Base-by-base conservation (phyloP, 64 coral and sea anemone species). In the Hydrozoanthus tunicans region DNA sequence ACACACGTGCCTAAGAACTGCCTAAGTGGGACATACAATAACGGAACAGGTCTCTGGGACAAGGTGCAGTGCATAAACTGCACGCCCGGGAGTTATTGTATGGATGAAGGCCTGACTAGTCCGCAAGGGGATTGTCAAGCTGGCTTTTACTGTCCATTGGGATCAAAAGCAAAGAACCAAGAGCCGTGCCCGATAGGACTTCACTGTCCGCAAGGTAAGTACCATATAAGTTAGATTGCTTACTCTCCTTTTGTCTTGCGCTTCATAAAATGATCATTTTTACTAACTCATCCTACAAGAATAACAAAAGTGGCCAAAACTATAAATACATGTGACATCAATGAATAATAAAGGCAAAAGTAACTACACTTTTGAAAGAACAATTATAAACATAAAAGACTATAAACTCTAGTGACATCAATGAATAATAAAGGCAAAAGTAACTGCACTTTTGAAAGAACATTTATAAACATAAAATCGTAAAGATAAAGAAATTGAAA, bases 71-170 rank as follows among this genome's bases (percentile, higher is more conserved):
- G 97, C 69, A 84, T 10, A 3, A 96, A 95, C 20, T 99, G 97
- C 84, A 95, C 97, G 0, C 91, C 97, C 65, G 97, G 97, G 4
- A 90, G 53, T 61, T 99, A 82, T 70, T 99, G 97, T 58, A 90
- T 79, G 58, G 90, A 91, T 61, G 64, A 91, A 69, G 97, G 94
- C 59, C 51, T 81, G 12, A 99, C 77, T 23, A 60, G 63, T 12
- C 94, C 97, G 5, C 78, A 90, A 56, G 97, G 94, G 66, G 82
- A 61, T 51, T 99, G 97, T 58, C 89, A 59, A 63, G 89, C 92
- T 59, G 97, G 97, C 0, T 99, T 90, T 86, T 99, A 96, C 65
- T 99, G 97, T 70, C 94, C 97, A 24, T 80, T 82, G 15, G 97
- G 97, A 6, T 99, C 97, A 10, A 75, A 67, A 15, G 90, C 59